These are phyloP conservation scores for Melieria crassipennis DNA, from an alignment of 2,888 invertebrate species.

Conservation along the genomic window DNA sequence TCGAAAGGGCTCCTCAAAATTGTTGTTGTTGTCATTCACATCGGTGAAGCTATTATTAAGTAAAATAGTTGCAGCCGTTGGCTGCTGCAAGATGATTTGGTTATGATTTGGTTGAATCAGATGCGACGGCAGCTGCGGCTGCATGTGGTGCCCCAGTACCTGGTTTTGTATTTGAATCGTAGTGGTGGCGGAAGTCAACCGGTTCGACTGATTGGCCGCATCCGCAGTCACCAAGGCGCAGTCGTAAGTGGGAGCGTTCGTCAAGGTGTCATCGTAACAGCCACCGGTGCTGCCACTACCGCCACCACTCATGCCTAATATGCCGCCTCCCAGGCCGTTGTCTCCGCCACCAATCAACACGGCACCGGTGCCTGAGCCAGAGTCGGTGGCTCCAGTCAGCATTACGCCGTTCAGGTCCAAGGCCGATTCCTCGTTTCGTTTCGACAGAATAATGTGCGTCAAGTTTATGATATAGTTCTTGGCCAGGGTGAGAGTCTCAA, in stretches of 20 bases:
- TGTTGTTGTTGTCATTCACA: conserved; percentile 60
- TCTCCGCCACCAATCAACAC: conserved; percentile 35
- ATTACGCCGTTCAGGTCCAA: conserved; percentile 57
- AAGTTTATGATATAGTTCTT: conserved; percentile 91
- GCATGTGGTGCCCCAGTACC: conserved; percentile 51
- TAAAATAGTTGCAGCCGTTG: conserved; percentile 42
- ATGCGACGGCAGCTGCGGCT: conserved; percentile 49
- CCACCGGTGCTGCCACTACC: conserved; percentile 23
- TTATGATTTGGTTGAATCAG: conserved; percentile 45
- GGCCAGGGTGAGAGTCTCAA: conserved; percentile 87
- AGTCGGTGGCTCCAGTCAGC: conserved; percentile 37
- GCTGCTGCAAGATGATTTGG: conserved; percentile 43
- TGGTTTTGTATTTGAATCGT: conserved; percentile 56
- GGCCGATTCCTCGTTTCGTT: conserved; percentile 70
- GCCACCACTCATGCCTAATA: conserved; percentile 15
- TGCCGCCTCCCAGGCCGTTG: conserved; percentile 30
- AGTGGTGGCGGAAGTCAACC: conserved; percentile 49
- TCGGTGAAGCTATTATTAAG: conserved; percentile 50
- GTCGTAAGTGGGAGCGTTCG: conserved; percentile 52
- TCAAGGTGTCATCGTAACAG: conserved; percentile 52
- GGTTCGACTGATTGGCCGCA: conserved; percentile 47
- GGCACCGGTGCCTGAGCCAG: conserved; percentile 31
- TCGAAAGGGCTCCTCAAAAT: conserved; percentile 64
- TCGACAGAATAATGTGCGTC: conserved; percentile 85
- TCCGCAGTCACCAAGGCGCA: conserved; percentile 57